Conservation (phyloP, 2,888 invertebrate species). For the Platerodrilus igneus region DNA sequence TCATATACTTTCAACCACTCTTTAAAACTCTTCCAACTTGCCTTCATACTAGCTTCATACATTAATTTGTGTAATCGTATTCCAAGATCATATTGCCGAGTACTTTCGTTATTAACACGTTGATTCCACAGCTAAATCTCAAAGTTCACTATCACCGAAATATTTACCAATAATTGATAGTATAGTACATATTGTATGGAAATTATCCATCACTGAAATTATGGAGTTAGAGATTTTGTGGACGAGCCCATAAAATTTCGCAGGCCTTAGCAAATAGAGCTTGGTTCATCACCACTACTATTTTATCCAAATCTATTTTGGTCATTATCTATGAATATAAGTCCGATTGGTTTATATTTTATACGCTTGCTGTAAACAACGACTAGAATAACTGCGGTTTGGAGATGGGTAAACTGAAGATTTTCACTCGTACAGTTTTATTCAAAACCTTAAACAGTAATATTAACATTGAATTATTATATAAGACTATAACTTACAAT, state of each 20-base stretch:
- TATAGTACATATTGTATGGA: slow-evolving; percentile 6
- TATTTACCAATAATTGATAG: neutral
- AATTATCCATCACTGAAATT: slow-evolving; percentile 1
- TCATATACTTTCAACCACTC: too few species aligned
- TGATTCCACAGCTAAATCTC: slow-evolving; percentile 6
- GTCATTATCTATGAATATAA: too few species aligned
- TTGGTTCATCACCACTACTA: neutral
- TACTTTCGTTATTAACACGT: neutral
- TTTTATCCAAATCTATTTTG: slow-evolving; percentile 3
- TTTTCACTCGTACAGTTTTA: too few species aligned
- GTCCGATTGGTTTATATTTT: too few species aligned
- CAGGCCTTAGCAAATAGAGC: neutral
- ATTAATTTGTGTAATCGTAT: slow-evolving; percentile 2
- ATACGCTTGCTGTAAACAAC: too few species aligned
- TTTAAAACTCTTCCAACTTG: too few species aligned
- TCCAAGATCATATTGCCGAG: slow-evolving; percentile 3
- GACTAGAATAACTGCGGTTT: too few species aligned
- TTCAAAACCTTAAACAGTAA: too few species aligned
- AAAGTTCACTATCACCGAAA: slow-evolving; percentile 1
- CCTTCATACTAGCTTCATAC: slow-evolving; percentile 1
- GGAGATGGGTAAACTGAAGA: too few species aligned
- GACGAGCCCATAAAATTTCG: too few species aligned
- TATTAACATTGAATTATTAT: too few species aligned
- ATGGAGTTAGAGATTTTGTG: slow-evolving; percentile 2
- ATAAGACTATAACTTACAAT: too few species aligned